A percentile compares a stretch with the other conserved stretches of the same genome.
Conservation (phyloP, 2,113 vertebrate genomes). For the Balaeniceps rex region DNA sequence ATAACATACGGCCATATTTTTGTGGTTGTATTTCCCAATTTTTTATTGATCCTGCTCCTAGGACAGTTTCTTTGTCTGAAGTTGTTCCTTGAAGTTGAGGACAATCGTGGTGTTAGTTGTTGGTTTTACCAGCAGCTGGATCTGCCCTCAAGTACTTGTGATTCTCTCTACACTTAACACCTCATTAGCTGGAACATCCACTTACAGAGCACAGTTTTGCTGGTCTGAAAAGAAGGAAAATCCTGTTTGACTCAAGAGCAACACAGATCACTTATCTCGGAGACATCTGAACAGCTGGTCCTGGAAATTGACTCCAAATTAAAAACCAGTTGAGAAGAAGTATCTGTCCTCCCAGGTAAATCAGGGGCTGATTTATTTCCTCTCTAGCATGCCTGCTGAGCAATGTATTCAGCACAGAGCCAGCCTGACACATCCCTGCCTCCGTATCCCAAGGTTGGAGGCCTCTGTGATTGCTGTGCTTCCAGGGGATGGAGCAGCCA, state of each 20-base stretch:
- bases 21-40: neutral
- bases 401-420: neutral
- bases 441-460: neutral
- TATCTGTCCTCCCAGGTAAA: constrained; percentile 26
- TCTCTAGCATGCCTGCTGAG: neutral
- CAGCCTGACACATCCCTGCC: neutral
- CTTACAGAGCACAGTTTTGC: neutral
- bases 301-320: constrained; percentile 8
- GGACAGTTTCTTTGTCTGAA: neutral
- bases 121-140: constrained; percentile 23
- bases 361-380: neutral
- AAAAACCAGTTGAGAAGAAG: constrained; percentile 18
- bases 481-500: neutral
- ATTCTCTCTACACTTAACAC: constrained; percentile 34
- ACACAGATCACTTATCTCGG: neutral
- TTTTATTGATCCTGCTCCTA: neutral
- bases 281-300: neutral
- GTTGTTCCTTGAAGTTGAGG: neutral
- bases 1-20: neutral
- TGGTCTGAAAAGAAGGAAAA: neutral
- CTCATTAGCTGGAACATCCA: constrained; percentile 38
- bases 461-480: neutral
- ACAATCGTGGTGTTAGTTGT: neutral
- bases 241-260: neutral
- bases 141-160: constrained; percentile 11